A percentile compares a stretch with the other conserved stretches of the same genome.
These are phyloP conservation scores for Acronicta alni DNA, from an alignment of 2,888 invertebrate species.

Conservation along the genomic window DNA sequence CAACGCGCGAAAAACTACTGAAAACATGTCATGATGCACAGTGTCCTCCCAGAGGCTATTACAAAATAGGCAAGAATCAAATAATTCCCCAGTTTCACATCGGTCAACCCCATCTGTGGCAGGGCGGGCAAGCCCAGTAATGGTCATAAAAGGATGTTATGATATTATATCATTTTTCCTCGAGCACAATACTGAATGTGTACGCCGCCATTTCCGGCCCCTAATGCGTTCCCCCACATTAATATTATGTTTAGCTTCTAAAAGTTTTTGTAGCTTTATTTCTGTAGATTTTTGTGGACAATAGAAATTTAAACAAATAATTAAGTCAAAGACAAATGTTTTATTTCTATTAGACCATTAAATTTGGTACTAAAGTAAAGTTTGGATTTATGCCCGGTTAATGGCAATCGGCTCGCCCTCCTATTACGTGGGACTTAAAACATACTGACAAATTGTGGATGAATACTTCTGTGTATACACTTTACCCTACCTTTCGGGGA, in stretches of 20 bases:
- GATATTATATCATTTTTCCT: conserved; percentile 88
- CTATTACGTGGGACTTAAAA: no score
- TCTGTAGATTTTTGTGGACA: conserved; percentile 33
- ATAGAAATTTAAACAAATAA: conserved; percentile 20
- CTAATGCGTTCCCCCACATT: conserved; percentile 82
- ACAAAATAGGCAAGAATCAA: conserved; percentile 36
- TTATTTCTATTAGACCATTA: no score
- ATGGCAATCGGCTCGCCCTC: no score
- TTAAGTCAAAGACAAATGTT: no score
- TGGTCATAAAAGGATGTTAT: conserved; percentile 87
- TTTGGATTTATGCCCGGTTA: no score
- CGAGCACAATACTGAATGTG: conserved; percentile 79
- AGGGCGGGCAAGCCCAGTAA: conserved; percentile 80
- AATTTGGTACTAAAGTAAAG: no score
- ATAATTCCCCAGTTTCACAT: background rate
- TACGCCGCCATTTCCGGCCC: conserved; percentile 81
- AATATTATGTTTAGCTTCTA: conserved; percentile 67
- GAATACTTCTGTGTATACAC: no score
- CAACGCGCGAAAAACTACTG: no score
- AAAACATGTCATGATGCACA: no score
- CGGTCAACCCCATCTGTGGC: conserved; percentile 58
- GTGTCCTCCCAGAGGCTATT: conserved; percentile 24
- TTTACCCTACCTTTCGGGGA: no score
- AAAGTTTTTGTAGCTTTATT: conserved; percentile 65
- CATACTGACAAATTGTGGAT: no score